Evolutionary conservation across 2,113 vertebrate genomes (phyloP).

Genomic region (Aptenodytes forsteri): DNA sequence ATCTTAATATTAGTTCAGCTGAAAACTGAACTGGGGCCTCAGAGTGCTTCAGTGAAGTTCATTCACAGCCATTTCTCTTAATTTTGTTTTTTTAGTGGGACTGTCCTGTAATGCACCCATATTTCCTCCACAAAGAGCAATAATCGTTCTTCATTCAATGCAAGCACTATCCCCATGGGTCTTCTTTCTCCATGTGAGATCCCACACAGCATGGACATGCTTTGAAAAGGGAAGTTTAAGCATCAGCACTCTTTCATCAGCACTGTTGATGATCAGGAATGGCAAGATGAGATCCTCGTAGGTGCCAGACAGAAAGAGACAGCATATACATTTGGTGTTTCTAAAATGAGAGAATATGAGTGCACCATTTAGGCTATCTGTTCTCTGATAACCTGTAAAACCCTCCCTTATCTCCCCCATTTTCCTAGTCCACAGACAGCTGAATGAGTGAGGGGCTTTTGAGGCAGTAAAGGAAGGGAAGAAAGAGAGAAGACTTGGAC

Average conservation of each 20-base stretch:
- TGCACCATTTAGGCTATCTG: not conserved
- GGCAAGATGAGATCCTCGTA: not conserved
- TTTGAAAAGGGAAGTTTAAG: not conserved
- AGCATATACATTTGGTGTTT: not conserved
- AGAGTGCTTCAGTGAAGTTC: not conserved
- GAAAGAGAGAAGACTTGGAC: not conserved
- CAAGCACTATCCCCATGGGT: not conserved
- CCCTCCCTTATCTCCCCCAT: not conserved
- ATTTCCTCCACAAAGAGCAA: not conserved
- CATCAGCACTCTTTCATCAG: not conserved
- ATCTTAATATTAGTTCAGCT: not conserved
- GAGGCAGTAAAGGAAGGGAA: not conserved
- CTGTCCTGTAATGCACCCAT: fast-evolving
- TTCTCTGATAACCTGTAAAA: not conserved
- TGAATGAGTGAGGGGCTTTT: fast-evolving
- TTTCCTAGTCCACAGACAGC: not conserved
- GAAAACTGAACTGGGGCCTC: not conserved
- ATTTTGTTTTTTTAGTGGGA: not conserved
- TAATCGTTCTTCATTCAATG: not conserved
- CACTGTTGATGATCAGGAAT: not conserved
- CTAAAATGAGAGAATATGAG: not conserved
- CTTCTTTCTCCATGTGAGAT: not conserved
- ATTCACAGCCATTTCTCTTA: not conserved
- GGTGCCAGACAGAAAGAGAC: not conserved
- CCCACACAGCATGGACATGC: not conserved